Percentiles rank a stretch among this genome's conserved stretches.
These are phyloP conservation scores for Sericinus montela DNA, from an alignment of 2,888 invertebrate species.

Conservation along the genomic window DNA sequence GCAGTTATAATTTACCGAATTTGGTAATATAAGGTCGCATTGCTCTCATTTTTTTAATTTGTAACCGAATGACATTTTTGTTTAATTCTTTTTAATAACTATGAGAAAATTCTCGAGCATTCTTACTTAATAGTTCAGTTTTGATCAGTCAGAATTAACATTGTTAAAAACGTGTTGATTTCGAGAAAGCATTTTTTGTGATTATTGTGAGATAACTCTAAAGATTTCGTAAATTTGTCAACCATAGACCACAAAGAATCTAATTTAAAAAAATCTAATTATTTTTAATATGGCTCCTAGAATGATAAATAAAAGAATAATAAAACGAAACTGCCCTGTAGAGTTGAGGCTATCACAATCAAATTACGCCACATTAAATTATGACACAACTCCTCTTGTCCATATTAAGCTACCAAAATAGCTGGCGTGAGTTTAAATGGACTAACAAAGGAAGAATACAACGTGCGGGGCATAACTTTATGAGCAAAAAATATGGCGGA, in stretches of 20 bases:
- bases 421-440: constrained; percentile 58
- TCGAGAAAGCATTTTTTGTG: background rate
- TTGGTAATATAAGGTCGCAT: too few species aligned
- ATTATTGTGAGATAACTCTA: too few species aligned
- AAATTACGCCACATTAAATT: constrained; percentile 60
- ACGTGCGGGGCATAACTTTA: constrained; percentile 68
- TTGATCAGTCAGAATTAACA: too few species aligned
- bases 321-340: constrained; percentile 19
- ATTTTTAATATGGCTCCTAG: background rate
- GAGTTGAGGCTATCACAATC: constrained; percentile 45
- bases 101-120: too few species aligned
- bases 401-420: constrained; percentile 62
- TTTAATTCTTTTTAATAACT: constrained; percentile 2
- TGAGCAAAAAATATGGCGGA: constrained; percentile 68
- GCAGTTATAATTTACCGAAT: too few species aligned
- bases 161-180: too few species aligned
- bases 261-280: too few species aligned
- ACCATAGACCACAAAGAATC: too few species aligned
- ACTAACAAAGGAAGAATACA: constrained; percentile 69
- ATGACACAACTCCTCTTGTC: constrained; percentile 46
- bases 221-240: too few species aligned
- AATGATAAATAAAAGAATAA: constrained; percentile 8
- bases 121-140: too few species aligned
- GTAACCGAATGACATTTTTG: too few species aligned
- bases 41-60: too few species aligned